Base-by-base conservation (phyloP, 2,888 invertebrate genomes). In the Leptinotarsa tumamoca region DNA sequence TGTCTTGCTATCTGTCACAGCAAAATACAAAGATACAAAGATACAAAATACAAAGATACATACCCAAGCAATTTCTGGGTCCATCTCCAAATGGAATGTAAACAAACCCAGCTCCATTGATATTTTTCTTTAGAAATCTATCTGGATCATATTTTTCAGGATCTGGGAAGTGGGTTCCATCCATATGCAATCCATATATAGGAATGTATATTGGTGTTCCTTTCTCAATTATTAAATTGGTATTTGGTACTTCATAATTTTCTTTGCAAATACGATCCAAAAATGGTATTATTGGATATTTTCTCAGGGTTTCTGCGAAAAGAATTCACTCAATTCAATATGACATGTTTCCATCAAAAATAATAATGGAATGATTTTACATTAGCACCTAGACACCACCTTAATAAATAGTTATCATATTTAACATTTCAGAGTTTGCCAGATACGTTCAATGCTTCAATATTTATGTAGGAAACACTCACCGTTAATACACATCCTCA, bases 81-180 rank as follows among this genome's bases (percentile, higher is more conserved):
- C 86, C 86, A 71, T 83, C 81, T 4, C 86, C 85, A 67, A 85
- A 85, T 4, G 85, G 84, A 18, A 86, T 52, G 74, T 84, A 85
- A 27, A 76, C 79, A 15, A 82, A 82, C 0, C 84, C 81, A 21
- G 77, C 71, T 10, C 74, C 70, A 14, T 83, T 83, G 17, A 71
- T 68, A 4, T 74, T 69, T 58, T 79, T 81, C 72, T 81, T 80
- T 4, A 79, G 72, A 71, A 85, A 86, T 68, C 86, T 73, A 61
- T 85, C 84, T 13, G 86, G 85, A 54, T 81, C 75, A 63, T 81
- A 86, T 76, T 82, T 83, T 17, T 83, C 72, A 0, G 85, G 85
- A 33, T 86, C 78, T 7, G 76, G 74, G 27, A 78, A 78, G 52
- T 73, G 70, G 15, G 74, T 74, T 27, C 70, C 74, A 49, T 77